phyloP scores from a whole-genome alignment of 2,797 vertebrate genomes.

The Ispidina lecontei region DNA sequence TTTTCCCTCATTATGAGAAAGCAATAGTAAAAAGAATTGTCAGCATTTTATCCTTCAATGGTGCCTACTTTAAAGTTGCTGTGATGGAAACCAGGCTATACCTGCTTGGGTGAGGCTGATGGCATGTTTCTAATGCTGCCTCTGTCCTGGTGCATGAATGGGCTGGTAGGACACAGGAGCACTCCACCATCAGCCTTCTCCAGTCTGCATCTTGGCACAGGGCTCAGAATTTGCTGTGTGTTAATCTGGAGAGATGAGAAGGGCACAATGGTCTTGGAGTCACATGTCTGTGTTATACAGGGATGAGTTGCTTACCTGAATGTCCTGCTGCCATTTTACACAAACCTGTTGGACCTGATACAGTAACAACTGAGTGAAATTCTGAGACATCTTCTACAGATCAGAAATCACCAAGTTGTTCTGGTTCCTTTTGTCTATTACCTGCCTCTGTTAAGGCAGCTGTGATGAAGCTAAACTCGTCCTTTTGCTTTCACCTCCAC shows the following conservation, averaged over 20 bases:
- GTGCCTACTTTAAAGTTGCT: not conserved
- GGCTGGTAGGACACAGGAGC: not conserved
- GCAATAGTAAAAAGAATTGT: not conserved
- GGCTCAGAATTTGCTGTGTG: not conserved
- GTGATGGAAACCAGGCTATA: not conserved
- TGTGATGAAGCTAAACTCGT: not conserved
- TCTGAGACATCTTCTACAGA: not conserved
- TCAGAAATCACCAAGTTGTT: not conserved
- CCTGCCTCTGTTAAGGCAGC: not conserved
- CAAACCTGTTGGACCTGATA: not conserved
- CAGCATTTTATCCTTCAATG: not conserved
- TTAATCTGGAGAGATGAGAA: not conserved
- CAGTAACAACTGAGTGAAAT: not conserved
- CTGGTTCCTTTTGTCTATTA: not conserved
- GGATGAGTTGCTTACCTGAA: not conserved
- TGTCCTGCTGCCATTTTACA: not conserved
- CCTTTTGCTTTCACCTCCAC: conserved; percentile 4
- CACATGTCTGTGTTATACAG: not conserved
- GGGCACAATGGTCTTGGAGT: not conserved
- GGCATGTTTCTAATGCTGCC: not conserved
- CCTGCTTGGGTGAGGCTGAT: not conserved
- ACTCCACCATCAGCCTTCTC: not conserved
- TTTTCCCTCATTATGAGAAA: not conserved
- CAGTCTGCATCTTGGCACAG: not conserved
- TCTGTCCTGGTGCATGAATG: not conserved